These are phyloP conservation scores for Spodoptera frugiperda DNA, from an alignment of 1,140 invertebrate species.

Conservation along the genomic window DNA sequence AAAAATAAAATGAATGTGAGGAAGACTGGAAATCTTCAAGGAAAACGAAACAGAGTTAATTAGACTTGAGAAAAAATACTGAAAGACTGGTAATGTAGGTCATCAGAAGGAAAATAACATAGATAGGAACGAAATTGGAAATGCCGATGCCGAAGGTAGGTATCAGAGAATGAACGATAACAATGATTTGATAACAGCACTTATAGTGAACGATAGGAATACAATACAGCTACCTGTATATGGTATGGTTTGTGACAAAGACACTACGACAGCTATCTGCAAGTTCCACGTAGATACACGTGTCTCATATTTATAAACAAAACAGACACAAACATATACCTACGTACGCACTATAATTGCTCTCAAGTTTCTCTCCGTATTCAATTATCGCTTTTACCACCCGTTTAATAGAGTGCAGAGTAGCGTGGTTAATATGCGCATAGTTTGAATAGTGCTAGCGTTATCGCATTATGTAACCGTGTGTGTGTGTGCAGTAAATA, in stretches of 20 bases:
- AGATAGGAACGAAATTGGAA: constrained; percentile 9
- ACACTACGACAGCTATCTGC: constrained; percentile 20
- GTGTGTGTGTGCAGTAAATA: constrained; percentile 5
- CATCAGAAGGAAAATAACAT: constrained; percentile 7
- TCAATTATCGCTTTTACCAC: constrained; percentile 18
- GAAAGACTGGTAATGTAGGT: background rate
- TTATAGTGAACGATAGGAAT: background rate
- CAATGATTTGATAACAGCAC: background rate
- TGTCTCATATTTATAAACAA: constrained; percentile 22
- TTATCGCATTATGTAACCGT: constrained; percentile 29
- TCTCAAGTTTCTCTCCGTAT: background rate
- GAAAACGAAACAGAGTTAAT: background rate
- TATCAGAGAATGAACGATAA: background rate
- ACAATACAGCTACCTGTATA: background rate
- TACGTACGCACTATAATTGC: background rate
- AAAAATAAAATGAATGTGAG: constrained; percentile 10
- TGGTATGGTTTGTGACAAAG: constrained; percentile 18
- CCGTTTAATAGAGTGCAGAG: constrained; percentile 10
- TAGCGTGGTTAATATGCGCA: constrained; percentile 17
- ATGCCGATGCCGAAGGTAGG: background rate
- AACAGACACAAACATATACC: background rate
- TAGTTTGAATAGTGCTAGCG: constrained; percentile 10
- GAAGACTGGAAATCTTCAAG: constrained; percentile 23
- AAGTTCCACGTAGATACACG: constrained; percentile 8
- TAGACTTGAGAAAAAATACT: background rate